Evolutionary conservation across 2,797 vertebrate species (phyloP), one percentile per base, ranked within the genome.

Genomic region (Argya squamiceps): DNA sequence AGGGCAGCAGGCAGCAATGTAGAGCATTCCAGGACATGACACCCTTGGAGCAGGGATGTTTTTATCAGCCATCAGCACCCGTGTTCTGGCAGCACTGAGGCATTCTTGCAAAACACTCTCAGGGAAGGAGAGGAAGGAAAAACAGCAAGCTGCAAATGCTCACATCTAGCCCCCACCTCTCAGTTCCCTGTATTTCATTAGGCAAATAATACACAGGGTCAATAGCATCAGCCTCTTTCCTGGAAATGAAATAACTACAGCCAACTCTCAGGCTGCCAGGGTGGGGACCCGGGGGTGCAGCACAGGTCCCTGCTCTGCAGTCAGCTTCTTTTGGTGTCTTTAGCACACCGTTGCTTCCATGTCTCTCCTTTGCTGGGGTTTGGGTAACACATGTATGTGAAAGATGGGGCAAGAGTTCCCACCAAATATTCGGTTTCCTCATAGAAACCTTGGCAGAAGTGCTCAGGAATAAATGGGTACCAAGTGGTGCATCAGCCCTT

Each of bases 191-290:
- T 89, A 93, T 88, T 96, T 78, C 93, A 78, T 80, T 95, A 92
- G 83, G 65, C 88, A 96, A 96, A 97, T 80, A 95, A 71, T 47
- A 62, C 43, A 76, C 44, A 29, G 63, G 82, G 91, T 97, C 96
- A 96, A 96, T 29, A 95, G 68, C 86, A 87, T 73, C 74, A 69
- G 47, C 34, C 81, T 90, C 43, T 93, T 97, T 97, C 94, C 96
- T 94, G 82, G 92, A 97, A 96, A 86, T 88, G 39, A 65, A 95
- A 62, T 34, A 88, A 81, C 37, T 14, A 23, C 79, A 92, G 89
- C 52, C 76, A 95, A 3, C 30, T 58, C 77, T 50, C 50, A 43
- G 52, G 43, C 26, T 86, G 68, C 88, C 87, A 86, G 63, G 62
- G 43, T 43, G 43, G 82, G 46, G 69, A 80, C 37, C 32, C 0